Percentiles rank a stretch among this genome's conserved stretches.
Evolutionary conservation across 2,888 invertebrate species (phyloP).

Genomic region (Strigamia crassipes): DNA sequence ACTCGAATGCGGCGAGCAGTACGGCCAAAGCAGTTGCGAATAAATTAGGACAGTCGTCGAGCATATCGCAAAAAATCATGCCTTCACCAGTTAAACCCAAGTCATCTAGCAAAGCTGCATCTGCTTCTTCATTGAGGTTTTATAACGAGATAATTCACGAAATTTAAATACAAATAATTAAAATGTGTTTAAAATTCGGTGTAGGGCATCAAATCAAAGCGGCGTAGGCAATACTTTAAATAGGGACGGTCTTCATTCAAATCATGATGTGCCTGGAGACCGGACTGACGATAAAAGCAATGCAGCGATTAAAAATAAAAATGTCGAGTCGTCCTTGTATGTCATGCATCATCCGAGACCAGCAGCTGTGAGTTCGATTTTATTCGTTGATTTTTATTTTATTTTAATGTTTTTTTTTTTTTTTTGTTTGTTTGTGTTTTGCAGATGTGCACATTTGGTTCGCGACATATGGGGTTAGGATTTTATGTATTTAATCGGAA

Average conservation of each 20-base stretch:
- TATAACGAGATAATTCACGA: not conserved
- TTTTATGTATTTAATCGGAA: conserved; percentile 49
- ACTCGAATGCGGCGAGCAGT: not conserved
- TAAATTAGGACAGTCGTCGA: conserved; percentile 6
- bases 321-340: conserved; percentile 43
- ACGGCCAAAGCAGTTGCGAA: not conserved
- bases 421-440: conserved; percentile 34
- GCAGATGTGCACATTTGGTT: conserved; percentile 49
- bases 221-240: conserved; percentile 31
- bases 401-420: not conserved
- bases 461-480: conserved; percentile 49
- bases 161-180: no score
- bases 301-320: conserved; percentile 25
- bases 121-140: conserved; percentile 37
- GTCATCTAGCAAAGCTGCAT: conserved; percentile 37
- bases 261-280: conserved; percentile 20
- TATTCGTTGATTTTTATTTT: no score
- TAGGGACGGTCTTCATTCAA: conserved; percentile 33
- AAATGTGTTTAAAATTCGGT: not conserved
- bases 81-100: conserved; percentile 36
- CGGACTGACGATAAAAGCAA: conserved; percentile 36
- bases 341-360: conserved; percentile 50
- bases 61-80: conserved; percentile 8
- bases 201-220: not conserved
- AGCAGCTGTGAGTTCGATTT: conserved; percentile 48